Conservation (phyloP, 1,140 invertebrate species). For the Centruroides sculpturatus region DNA sequence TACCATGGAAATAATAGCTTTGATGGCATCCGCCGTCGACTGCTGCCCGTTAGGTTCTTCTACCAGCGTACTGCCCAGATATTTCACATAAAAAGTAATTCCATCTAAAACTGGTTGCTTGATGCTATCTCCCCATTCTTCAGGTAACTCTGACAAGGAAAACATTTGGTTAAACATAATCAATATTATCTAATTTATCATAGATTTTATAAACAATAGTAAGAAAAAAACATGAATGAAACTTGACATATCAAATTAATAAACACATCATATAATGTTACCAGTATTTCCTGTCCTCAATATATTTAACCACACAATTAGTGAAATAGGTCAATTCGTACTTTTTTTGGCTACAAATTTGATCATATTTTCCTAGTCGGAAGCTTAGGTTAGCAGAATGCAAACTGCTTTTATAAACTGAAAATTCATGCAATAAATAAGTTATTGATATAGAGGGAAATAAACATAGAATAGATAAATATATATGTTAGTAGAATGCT, state of each 20-base stretch:
- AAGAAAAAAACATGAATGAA: neutral
- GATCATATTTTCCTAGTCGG: no score
- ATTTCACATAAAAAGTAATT: constrained; percentile 52
- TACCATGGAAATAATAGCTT: constrained; percentile 46
- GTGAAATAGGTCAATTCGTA: no score
- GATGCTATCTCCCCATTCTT: constrained; percentile 51
- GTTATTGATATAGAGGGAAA: no score
- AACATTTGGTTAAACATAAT: neutral
- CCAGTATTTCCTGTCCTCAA: no score
- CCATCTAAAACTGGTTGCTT: constrained; percentile 44
- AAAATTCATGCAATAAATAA: no score
- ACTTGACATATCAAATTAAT: neutral
- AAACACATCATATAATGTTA: neutral
- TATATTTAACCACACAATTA: no score
- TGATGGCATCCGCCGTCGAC: constrained; percentile 49
- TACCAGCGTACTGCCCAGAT: constrained; percentile 51
- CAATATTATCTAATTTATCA: neutral
- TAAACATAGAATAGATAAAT: no score
- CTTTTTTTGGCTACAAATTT: no score
- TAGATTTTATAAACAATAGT: neutral
- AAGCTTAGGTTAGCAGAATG: no score
- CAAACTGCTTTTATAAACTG: no score
- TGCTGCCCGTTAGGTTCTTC: constrained; percentile 45
- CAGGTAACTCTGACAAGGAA: constrained; percentile 48
- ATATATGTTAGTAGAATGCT: no score